These are phyloP conservation scores for Otus sunia DNA, from an alignment of 2,113 vertebrate genomes.

Conservation along the genomic window DNA sequence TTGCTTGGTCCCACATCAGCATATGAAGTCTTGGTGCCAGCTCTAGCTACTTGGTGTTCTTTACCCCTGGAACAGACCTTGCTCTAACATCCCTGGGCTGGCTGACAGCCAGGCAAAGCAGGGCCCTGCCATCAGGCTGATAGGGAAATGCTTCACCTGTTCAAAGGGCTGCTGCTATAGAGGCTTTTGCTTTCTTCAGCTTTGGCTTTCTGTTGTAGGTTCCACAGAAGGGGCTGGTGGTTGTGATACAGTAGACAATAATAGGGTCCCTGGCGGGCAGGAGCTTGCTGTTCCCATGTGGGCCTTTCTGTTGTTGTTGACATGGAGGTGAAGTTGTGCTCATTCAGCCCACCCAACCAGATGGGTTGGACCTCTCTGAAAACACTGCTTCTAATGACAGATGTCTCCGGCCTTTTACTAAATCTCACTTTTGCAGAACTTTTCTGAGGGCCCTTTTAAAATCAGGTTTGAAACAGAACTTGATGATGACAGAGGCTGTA, in stretches of 20 bases:
- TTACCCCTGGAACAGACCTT: background rate
- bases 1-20: background rate
- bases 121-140: background rate
- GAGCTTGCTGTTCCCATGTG: background rate
- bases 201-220: background rate
- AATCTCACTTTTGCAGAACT: background rate
- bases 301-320: background rate
- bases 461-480: background rate
- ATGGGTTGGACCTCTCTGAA: background rate
- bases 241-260: background rate
- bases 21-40: background rate
- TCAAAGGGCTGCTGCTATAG: background rate
- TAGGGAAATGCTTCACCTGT: background rate
- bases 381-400: background rate
- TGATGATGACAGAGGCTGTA: background rate
- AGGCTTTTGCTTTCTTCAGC: background rate
- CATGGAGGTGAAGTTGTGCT: background rate
- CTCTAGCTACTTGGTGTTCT: background rate
- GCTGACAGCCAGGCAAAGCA: background rate
- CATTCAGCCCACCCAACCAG: background rate
- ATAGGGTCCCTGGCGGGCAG: background rate
- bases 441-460: background rate
- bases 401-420: background rate
- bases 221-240: background rate
- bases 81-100: background rate